Evolutionary conservation across 37 sponge, comb jelly and placozoan genomes (phyloP).

Genomic region (Cladorhizidae sp.): DNA sequence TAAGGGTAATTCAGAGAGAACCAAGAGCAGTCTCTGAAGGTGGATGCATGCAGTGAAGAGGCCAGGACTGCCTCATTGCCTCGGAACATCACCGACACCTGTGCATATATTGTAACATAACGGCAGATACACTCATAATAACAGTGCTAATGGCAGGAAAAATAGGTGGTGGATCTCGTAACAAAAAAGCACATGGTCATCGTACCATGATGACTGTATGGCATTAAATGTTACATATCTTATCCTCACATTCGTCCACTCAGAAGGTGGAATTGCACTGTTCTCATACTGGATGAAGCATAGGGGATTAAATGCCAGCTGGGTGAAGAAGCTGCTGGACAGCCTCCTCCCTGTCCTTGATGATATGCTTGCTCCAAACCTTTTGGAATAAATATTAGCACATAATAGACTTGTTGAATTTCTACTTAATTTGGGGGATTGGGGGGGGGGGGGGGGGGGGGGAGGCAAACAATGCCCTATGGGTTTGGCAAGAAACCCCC

Average conservation of each 20-base stretch:
- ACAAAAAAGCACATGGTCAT: not conserved
- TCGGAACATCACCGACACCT: constrained; percentile 40
- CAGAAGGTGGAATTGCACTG: constrained; percentile 5
- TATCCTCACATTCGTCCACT: constrained; percentile 59
- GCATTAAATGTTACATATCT: too few relatives aligned
- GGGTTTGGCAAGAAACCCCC: too few relatives aligned
- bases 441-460: too few relatives aligned
- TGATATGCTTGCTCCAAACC: constrained; percentile 46
- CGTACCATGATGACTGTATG: not conserved
- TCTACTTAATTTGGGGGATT: too few relatives aligned
- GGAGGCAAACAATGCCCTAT: too few relatives aligned
- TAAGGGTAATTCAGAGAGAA: constrained; percentile 9
- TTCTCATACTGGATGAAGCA: constrained; percentile 50
- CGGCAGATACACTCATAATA: too few relatives aligned
- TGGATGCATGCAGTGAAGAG: constrained; percentile 44
- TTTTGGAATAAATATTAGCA: too few relatives aligned
- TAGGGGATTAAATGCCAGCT: constrained; percentile 33
- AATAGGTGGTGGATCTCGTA: too few relatives aligned
- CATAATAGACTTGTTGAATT: too few relatives aligned
- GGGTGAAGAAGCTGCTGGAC: not conserved
- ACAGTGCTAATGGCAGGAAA: too few relatives aligned
- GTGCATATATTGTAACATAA: too few relatives aligned
- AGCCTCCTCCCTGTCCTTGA: not conserved
- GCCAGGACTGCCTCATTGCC: constrained; percentile 46
- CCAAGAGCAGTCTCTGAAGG: constrained; percentile 48